These are phyloP conservation scores for Cyrtonyx montezumae DNA, from an alignment of 2,113 vertebrate species.

Conservation along the genomic window DNA sequence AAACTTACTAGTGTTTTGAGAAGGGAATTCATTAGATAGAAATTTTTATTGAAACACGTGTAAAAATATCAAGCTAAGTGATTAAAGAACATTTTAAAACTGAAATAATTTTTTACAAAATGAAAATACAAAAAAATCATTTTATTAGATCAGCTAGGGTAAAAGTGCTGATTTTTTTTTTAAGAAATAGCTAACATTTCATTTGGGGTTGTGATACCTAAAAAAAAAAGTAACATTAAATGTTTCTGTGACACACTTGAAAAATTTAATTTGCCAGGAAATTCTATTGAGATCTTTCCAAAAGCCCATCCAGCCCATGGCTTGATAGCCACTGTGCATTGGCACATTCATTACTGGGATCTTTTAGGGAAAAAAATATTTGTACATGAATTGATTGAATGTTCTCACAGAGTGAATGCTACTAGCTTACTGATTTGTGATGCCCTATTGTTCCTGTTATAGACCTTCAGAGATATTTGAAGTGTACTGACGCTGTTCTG, in stretches of 20 bases:
- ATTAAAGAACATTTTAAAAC: constrained; percentile 74
- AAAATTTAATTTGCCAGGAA: background rate
- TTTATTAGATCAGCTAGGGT: constrained; percentile 54
- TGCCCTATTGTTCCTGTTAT: background rate
- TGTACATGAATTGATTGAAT: background rate
- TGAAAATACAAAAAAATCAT: constrained; percentile 68
- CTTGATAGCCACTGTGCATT: background rate
- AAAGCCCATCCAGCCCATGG: background rate
- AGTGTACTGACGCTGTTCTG: background rate
- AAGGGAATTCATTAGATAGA: constrained; percentile 68
- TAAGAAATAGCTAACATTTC: background rate
- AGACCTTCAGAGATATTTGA: background rate
- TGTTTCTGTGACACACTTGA: background rate
- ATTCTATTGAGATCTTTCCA: background rate
- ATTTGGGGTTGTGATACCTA: background rate
- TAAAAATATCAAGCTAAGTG: constrained; percentile 75
- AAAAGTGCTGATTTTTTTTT: constrained; percentile 17
- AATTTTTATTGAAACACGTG: constrained; percentile 67
- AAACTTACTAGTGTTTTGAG: constrained; percentile 69
- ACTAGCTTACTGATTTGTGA: background rate
- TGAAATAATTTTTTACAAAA: constrained; percentile 52
- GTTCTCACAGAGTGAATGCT: background rate
- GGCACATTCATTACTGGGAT: background rate
- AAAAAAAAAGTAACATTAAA: background rate
- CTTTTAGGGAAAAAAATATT: background rate